These are phyloP conservation scores for Eupithecia insigniata DNA, from an alignment of 2,888 invertebrate species.

Conservation along the genomic window DNA sequence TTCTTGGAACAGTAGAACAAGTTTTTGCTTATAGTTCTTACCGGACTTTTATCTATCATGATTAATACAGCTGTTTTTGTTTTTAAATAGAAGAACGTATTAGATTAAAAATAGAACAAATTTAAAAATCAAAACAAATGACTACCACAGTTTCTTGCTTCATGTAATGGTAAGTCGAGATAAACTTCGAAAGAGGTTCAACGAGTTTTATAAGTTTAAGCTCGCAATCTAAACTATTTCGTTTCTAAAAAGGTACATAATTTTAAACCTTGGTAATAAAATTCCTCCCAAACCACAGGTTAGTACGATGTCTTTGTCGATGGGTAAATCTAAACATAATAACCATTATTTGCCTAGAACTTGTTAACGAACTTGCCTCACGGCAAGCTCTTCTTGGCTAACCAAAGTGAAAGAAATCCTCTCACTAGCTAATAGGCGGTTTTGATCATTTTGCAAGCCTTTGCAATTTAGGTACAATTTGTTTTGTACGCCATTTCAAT, in stretches of 20 bases:
- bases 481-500: constrained; percentile 27
- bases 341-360: constrained; percentile 38
- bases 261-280: background rate
- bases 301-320: constrained; percentile 27
- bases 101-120: background rate
- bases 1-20: constrained; percentile 29
- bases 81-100: background rate
- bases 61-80: background rate
- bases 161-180: background rate
- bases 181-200: background rate
- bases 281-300: constrained; percentile 22
- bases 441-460: constrained; percentile 38
- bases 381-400: constrained; percentile 38
- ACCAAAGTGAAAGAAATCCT: constrained; percentile 42
- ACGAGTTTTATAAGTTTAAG: background rate
- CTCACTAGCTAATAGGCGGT: constrained; percentile 39
- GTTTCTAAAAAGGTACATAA: background rate
- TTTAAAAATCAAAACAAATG: constrained; percentile 4
- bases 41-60: background rate
- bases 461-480: constrained; percentile 28
- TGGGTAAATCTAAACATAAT: constrained; percentile 37
- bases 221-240: background rate
- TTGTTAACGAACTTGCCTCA: constrained; percentile 36
- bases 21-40: constrained; percentile 28
- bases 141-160: background rate